Evolutionary conservation across 2,113 vertebrate genomes (phyloP).

Genomic region (Microtus ochrogaster): DNA sequence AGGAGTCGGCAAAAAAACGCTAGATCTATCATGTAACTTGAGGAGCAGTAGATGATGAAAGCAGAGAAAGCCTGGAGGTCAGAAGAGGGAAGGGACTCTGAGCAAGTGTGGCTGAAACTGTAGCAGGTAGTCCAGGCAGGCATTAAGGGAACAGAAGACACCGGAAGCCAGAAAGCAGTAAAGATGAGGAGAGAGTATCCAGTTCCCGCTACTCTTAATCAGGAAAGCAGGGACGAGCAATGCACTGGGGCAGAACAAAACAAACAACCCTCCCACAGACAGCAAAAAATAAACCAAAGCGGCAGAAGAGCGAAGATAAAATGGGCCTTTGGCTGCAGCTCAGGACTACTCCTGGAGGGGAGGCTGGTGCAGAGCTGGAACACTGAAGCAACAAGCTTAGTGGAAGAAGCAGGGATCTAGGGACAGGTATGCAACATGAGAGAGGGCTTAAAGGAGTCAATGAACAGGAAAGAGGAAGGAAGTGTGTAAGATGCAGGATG

Average conservation of each 20-base stretch:
- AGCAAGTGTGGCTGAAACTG: not conserved
- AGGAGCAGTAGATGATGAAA: not conserved
- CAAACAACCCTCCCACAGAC: not conserved
- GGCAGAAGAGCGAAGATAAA: not conserved
- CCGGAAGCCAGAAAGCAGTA: not conserved
- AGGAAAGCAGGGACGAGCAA: not conserved
- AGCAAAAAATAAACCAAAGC: not conserved
- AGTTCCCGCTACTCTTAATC: not conserved
- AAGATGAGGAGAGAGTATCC: not conserved
- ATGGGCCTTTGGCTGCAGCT: not conserved
- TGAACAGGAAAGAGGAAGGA: not conserved
- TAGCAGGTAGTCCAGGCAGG: not conserved
- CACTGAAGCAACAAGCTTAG: not conserved
- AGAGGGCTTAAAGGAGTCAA: not conserved
- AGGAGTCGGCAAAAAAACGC: not conserved
- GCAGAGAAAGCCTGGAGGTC: not conserved
- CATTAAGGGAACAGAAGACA: not conserved
- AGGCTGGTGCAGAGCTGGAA: not conserved
- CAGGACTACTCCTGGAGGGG: not conserved
- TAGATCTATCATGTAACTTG: not conserved
- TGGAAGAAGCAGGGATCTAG: not conserved
- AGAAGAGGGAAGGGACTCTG: not conserved
- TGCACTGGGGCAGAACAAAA: conserved; percentile 11
- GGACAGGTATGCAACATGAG: not conserved
- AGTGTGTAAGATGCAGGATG: not conserved